A percentile compares a stretch with the other conserved stretches of the same genome.
Evolutionary conservation across 2,113 vertebrate species (phyloP).

Genomic region (Tricholaema leucomelas): DNA sequence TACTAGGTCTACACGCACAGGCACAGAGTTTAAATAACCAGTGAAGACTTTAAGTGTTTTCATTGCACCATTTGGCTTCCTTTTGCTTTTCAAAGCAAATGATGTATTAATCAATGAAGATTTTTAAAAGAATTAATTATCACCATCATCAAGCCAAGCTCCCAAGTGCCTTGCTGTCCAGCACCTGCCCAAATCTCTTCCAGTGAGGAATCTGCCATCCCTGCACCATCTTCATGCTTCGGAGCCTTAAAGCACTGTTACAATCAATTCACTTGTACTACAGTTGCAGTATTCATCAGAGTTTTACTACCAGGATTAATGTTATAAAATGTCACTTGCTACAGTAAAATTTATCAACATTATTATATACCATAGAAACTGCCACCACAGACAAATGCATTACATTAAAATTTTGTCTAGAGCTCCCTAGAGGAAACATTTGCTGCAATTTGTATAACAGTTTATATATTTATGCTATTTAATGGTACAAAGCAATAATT

Average conservation of each 20-base stretch:
- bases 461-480: conserved; percentile 88
- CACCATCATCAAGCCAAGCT: conserved; percentile 61
- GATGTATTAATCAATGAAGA: conserved; percentile 69
- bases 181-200: background rate
- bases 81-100: conserved; percentile 58
- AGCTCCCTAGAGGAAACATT: conserved; percentile 81
- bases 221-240: background rate
- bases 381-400: conserved; percentile 85
- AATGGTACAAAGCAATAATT: conserved; percentile 87
- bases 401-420: conserved; percentile 88
- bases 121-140: conserved; percentile 78
- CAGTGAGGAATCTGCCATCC: background rate
- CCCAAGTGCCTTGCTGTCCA: background rate
- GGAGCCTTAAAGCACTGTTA: conserved; percentile 9
- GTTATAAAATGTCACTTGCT: conserved; percentile 82
- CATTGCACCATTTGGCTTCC: background rate
- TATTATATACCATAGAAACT: conserved; percentile 88
- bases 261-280: conserved; percentile 23
- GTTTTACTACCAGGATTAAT: conserved; percentile 81
- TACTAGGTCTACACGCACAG: background rate
- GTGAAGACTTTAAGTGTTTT: conserved; percentile 5
- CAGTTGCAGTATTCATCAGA: conserved; percentile 65
- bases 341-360: conserved; percentile 86
- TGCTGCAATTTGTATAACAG: conserved; percentile 82
- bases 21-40: conserved; percentile 29